A percentile compares a stretch with the other conserved stretches of the same genome.
These are phyloP conservation scores for Thunnus thynnus DNA, from an alignment of 2,113 vertebrate species.

Conservation along the genomic window DNA sequence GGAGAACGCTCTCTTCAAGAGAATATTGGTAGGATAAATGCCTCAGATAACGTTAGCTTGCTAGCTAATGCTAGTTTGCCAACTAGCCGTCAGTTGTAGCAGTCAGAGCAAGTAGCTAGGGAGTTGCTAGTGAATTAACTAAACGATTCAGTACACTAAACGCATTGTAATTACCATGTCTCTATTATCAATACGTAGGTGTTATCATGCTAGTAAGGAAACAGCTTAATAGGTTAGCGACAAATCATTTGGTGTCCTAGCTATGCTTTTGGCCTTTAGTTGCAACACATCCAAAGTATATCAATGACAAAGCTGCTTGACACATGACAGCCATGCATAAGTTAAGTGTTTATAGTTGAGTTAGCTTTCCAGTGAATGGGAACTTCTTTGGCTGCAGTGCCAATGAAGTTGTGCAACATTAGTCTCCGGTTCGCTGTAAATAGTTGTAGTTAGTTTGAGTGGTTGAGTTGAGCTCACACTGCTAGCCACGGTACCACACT, in stretches of 20 bases:
- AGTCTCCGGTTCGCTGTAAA: background rate
- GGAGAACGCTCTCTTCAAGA: constrained; percentile 97
- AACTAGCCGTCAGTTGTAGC: constrained; percentile 50
- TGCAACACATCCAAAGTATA: constrained; percentile 14
- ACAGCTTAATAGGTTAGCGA: fast-evolving
- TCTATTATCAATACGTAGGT: background rate
- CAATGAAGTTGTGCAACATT: background rate
- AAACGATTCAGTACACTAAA: background rate
- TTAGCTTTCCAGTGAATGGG: background rate
- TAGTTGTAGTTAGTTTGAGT: background rate
- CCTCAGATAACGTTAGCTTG: constrained; percentile 76
- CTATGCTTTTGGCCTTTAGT: constrained; percentile 9
- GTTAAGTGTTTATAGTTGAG: background rate
- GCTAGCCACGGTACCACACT: too few relatives aligned
- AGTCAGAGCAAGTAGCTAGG: constrained; percentile 22
- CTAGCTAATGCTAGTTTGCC: constrained; percentile 13
- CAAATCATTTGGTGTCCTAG: background rate
- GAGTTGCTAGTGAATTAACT: background rate
- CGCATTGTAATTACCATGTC: fast-evolving
- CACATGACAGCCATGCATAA: constrained; percentile 46
- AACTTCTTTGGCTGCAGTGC: background rate
- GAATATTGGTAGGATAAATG: constrained; percentile 91
- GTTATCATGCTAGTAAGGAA: fast-evolving
- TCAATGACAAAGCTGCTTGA: constrained; percentile 37
- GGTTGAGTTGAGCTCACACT: background rate